A percentile compares a stretch with the other conserved stretches of the same genome.
phyloP scores from a whole-genome alignment of 2,888 invertebrate species.

The Drosophila rubida region DNA sequence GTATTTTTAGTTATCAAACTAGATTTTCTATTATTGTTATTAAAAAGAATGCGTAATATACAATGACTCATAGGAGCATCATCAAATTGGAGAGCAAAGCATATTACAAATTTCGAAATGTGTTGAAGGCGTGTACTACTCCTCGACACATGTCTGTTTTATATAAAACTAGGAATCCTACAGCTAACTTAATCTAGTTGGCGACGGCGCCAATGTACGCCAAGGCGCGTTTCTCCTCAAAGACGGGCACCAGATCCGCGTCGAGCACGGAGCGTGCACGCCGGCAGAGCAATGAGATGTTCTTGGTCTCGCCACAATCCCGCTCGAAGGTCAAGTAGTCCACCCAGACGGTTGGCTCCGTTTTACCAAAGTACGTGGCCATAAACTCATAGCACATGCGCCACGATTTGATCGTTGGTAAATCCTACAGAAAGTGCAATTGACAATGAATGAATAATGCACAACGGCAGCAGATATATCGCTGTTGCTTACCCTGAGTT shows the following conservation, averaged over 20 bases:
- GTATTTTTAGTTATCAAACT: too few relatives aligned
- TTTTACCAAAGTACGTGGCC: slow-evolving; percentile 88
- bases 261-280: slow-evolving; percentile 88
- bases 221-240: slow-evolving; percentile 63
- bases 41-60: not conserved
- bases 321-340: slow-evolving; percentile 90
- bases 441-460: not conserved
- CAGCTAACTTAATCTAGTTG: slow-evolving; percentile 26
- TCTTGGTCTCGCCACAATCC: slow-evolving; percentile 87
- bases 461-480: too few relatives aligned
- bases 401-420: slow-evolving; percentile 85
- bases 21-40: not conserved
- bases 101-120: not conserved
- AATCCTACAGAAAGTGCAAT: slow-evolving; percentile 54
- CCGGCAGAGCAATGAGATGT: slow-evolving; percentile 87
- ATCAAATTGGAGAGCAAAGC: not conserved
- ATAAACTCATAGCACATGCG: slow-evolving; percentile 88
- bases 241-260: slow-evolving; percentile 50
- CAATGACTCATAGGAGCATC: not conserved
- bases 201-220: slow-evolving; percentile 53
- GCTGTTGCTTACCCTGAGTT: slow-evolving; percentile 33
- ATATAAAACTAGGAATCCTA: not conserved
- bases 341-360: slow-evolving; percentile 89
- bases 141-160: not conserved
- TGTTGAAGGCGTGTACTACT: not conserved